phyloP scores from a whole-genome alignment of 2,888 invertebrate species.

The Gisinianus flammeolus region DNA sequence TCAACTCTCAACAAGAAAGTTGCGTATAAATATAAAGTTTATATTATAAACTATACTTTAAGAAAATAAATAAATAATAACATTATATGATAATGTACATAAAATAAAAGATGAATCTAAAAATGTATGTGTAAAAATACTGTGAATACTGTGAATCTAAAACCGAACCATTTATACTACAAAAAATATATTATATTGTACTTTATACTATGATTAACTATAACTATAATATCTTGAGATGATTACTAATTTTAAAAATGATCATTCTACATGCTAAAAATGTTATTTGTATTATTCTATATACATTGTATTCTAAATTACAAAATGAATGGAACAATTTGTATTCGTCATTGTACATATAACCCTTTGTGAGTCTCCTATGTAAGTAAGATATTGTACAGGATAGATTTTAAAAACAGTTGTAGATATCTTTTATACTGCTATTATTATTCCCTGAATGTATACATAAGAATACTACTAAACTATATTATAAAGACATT shows the following conservation, averaged over 20 bases:
- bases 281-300: too few relatives aligned
- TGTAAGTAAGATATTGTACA: too few relatives aligned
- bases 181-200: not conserved
- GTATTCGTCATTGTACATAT: too few relatives aligned
- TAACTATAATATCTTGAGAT: too few relatives aligned
- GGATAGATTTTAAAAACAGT: not conserved
- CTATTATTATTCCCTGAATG: not conserved
- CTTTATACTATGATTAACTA: not conserved
- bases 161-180: slow-evolving; percentile 21
- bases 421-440: not conserved
- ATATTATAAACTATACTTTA: not conserved
- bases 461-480: too few relatives aligned
- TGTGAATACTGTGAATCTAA: not conserved
- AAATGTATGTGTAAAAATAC: not conserved
- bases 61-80: not conserved
- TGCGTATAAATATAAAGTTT: slow-evolving; percentile 66
- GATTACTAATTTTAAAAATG: too few relatives aligned
- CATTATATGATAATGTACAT: not conserved
- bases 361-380: too few relatives aligned
- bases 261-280: too few relatives aligned
- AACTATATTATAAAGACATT: too few relatives aligned
- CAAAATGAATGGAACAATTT: too few relatives aligned
- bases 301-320: too few relatives aligned
- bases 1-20: slow-evolving; percentile 71
- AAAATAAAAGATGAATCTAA: slow-evolving; percentile 28